A percentile compares a stretch with the other conserved stretches of the same genome.
Conservation (phyloP, 1,140 invertebrate species). For the Drosophila suzukii region DNA sequence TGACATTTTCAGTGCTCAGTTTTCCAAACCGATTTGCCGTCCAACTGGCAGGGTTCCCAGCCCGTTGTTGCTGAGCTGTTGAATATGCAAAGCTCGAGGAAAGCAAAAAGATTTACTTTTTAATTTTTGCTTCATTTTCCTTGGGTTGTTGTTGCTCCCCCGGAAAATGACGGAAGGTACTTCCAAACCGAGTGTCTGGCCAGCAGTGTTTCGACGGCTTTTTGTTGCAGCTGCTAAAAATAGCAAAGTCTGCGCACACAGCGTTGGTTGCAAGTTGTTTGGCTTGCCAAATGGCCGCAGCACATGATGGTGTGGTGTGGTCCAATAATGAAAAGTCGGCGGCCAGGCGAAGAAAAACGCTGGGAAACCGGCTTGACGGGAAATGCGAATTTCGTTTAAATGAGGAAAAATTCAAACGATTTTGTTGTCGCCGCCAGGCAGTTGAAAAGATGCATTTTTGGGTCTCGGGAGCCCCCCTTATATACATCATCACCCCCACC, state of each 20-base stretch:
- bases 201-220: slow-evolving; percentile 57
- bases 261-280: slow-evolving; percentile 75
- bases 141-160: slow-evolving; percentile 13
- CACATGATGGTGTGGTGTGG: slow-evolving; percentile 57
- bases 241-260: slow-evolving; percentile 54
- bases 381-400: slow-evolving; percentile 78
- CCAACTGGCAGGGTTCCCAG: slow-evolving; percentile 25
- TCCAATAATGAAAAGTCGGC: slow-evolving; percentile 65
- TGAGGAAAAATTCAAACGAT: slow-evolving; percentile 73
- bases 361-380: slow-evolving; percentile 76
- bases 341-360: slow-evolving; percentile 29
- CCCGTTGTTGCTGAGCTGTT: slow-evolving; percentile 34
- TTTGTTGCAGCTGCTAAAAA: slow-evolving; percentile 69
- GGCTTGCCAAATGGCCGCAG: slow-evolving; percentile 63
- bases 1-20: slow-evolving; percentile 3
- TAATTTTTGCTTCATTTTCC: slow-evolving; percentile 24
- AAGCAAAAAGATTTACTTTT: slow-evolving; percentile 47
- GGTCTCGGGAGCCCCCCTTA: slow-evolving; percentile 5
- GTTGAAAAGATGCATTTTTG: slow-evolving; percentile 30
- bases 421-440: slow-evolving; percentile 14
- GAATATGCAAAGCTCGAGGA: slow-evolving; percentile 57
- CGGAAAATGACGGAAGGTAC: slow-evolving; percentile 65
- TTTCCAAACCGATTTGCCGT: slow-evolving; percentile 23
- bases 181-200: slow-evolving; percentile 43
- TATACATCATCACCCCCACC: slow-evolving; percentile 7